Base-by-base conservation (phyloP, 2,113 vertebrate genomes). In the Hiodon alosoides region DNA sequence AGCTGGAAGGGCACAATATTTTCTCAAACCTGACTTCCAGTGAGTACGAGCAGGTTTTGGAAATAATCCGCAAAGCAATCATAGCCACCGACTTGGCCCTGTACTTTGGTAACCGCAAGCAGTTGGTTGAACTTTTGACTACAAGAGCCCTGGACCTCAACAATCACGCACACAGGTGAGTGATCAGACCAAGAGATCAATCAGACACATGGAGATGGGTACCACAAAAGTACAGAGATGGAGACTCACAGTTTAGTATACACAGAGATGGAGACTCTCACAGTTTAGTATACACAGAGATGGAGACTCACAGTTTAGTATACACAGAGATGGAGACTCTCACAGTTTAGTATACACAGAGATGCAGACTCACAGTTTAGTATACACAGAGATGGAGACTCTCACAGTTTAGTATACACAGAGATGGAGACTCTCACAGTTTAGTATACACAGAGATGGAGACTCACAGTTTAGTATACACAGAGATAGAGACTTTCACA, bases 1-100 rank as follows among this genome's bases (percentile, higher is more conserved):
- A 99, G 97, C 88, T 99, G 94, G 97, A 99, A 92, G 96, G 97
- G 85, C 97, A 99, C 94, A 99, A 98, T 93, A 95, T 99, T 93
- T 99, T 99, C 94, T 97, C 95, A 89, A 95, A 96, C 87, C 90
- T 99, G 92, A 96, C 90, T 90, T 97, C 96, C 92, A 93, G 87
- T 0, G 97, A 99, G 82, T 99, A 99, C 9, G 97, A 99, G 78
- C 96, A 98, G 91, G 95, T 99, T 79, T 89, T 99, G 9, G 97
- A 99, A 90, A 98, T 99, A 86, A 99, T 99, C 86, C 93, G 96
- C 51, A 99, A 99, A 91, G 97, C 97, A 90, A 99, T 99, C 89
- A 98, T 99, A 0, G 97, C 97, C 82, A 99, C 97, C 0, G 97
- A 99, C 87, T 94, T 99, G 1, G 97, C 97, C 46, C 90, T 99